Conservation (phyloP, 2,888 invertebrate genomes). For the Colletes collaris region DNA sequence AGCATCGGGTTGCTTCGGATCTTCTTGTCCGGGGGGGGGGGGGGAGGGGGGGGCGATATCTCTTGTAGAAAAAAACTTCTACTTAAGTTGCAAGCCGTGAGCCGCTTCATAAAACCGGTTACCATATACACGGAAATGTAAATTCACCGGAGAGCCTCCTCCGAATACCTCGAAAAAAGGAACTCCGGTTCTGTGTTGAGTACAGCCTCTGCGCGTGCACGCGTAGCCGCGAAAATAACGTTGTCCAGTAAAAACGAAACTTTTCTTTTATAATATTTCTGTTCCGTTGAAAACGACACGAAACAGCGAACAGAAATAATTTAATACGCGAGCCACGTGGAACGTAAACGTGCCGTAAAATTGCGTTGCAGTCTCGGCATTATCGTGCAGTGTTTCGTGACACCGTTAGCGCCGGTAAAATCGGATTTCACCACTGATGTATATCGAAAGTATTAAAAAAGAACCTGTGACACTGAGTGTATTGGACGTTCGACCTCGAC, state of each 20-base stretch:
- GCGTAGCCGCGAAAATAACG: constrained; percentile 7
- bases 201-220: constrained; percentile 15
- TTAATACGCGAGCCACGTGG: too few species aligned
- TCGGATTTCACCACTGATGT: background rate
- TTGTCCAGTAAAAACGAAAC: too few species aligned
- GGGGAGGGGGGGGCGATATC: background rate
- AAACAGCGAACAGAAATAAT: too few species aligned
- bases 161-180: constrained; percentile 40
- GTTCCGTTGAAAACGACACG: too few species aligned
- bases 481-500: constrained; percentile 40
- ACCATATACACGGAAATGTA: constrained; percentile 60
- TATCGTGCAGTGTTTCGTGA: too few species aligned
- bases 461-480: background rate
- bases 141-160: constrained; percentile 39
- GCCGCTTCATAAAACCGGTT: constrained; percentile 60
- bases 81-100: constrained; percentile 51
- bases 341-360: too few species aligned
- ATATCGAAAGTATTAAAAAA: background rate
- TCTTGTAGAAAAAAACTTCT: constrained; percentile 48
- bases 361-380: too few species aligned
- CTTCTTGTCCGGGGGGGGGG: background rate
- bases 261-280: too few species aligned
- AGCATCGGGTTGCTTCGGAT: constrained; percentile 25
- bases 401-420: background rate
- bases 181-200: constrained; percentile 4